phyloP scores from a whole-genome alignment of 2,888 invertebrate genomes.

The Invenusta paracnida region DNA sequence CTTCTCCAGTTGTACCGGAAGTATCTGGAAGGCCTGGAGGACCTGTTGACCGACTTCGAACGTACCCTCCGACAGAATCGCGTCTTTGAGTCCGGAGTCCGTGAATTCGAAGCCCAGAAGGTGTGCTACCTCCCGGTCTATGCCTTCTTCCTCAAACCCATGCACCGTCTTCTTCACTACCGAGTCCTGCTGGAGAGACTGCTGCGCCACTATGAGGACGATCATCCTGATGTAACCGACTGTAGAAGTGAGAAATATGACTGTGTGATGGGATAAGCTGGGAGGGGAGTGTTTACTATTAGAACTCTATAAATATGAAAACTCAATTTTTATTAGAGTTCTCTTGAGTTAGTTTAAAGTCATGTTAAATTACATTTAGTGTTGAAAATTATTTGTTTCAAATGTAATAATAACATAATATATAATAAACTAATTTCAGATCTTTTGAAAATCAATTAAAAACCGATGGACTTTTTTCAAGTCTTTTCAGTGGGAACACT shows the following conservation, averaged over 20 bases:
- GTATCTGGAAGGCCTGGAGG: conserved; percentile 69
- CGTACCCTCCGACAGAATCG: conserved; percentile 70
- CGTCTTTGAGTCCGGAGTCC: conserved; percentile 70
- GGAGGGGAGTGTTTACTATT: neutral
- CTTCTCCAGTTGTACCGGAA: conserved; percentile 57
- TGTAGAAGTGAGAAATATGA: conserved; percentile 52
- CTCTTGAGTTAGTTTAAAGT: too few relatives aligned
- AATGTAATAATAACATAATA: too few relatives aligned
- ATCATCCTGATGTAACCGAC: conserved; percentile 60
- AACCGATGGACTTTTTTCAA: too few relatives aligned
- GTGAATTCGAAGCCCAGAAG: conserved; percentile 74
- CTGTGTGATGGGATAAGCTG: neutral
- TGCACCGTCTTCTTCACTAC: conserved; percentile 80
- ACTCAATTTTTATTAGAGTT: too few relatives aligned
- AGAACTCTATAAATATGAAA: too few relatives aligned
- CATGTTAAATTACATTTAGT: too few relatives aligned
- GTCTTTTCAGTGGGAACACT: too few relatives aligned
- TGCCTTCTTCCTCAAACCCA: conserved; percentile 74
- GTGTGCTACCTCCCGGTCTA: conserved; percentile 76
- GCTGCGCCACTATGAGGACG: conserved; percentile 67
- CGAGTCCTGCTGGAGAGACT: conserved; percentile 72
- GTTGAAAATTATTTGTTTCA: too few relatives aligned
- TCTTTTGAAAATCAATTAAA: too few relatives aligned
- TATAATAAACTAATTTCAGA: too few relatives aligned
- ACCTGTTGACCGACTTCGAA: conserved; percentile 75